A percentile compares a stretch with the other conserved stretches of the same genome.
Conservation (phyloP, 2,113 vertebrate species). For the Xiphias gladius region DNA sequence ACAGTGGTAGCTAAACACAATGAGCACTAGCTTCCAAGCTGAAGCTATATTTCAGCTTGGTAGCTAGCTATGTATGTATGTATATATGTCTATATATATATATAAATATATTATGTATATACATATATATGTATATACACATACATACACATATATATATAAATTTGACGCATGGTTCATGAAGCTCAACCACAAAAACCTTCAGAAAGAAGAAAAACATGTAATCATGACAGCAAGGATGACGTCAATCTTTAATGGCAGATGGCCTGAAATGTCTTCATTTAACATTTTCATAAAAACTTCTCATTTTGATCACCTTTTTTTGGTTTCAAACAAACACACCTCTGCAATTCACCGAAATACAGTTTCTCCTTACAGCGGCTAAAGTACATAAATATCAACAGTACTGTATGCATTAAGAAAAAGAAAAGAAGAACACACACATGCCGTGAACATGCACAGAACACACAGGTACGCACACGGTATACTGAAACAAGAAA, state of each 20-base stretch:
- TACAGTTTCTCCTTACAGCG: slow-evolving; percentile 81
- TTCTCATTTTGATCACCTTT: slow-evolving; percentile 68
- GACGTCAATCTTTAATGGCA: slow-evolving; percentile 81
- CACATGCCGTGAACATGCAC: slow-evolving; percentile 80
- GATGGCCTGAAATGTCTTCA: slow-evolving; percentile 79
- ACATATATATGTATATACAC: neutral
- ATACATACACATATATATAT: neutral
- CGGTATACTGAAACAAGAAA: slow-evolving; percentile 54
- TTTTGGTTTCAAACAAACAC: slow-evolving; percentile 68
- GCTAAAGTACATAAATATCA: slow-evolving; percentile 79
- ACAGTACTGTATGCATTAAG: slow-evolving; percentile 75
- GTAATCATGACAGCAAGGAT: slow-evolving; percentile 51
- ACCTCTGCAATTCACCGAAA: slow-evolving; percentile 79
- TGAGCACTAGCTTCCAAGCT: too few relatives aligned
- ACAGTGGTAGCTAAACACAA: too few relatives aligned
- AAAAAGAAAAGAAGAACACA: slow-evolving; percentile 62
- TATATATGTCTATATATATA: too few relatives aligned
- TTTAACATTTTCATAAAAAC: slow-evolving; percentile 81
- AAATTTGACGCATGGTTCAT: neutral
- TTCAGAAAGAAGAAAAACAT: slow-evolving; percentile 6
- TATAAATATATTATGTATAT: neutral
- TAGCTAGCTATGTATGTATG: too few relatives aligned
- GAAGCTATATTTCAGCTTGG: too few relatives aligned
- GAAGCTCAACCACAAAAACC: neutral
- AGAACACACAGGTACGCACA: slow-evolving; percentile 71